Evolutionary conservation across 2,797 vertebrate genomes (phyloP).

Genomic region (Zenarchopterus dispar): DNA sequence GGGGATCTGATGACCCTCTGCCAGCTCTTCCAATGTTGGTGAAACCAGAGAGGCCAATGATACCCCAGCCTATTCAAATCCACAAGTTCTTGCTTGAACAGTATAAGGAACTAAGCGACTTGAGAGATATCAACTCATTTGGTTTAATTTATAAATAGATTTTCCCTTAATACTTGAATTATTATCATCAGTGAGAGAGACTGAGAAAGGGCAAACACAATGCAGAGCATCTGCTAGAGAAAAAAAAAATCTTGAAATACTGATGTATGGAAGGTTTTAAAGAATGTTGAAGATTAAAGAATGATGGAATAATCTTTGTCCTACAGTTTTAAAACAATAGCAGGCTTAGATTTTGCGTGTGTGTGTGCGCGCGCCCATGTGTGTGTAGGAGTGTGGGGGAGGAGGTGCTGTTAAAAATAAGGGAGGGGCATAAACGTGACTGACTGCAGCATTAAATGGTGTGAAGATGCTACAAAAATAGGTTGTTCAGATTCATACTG

Average conservation of each 20-base stretch:
- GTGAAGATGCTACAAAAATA: no score
- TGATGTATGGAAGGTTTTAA: constrained; percentile 34
- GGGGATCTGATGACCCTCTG: constrained; percentile 73
- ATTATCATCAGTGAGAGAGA: constrained; percentile 87
- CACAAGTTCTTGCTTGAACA: constrained; percentile 94
- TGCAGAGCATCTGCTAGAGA: constrained; percentile 39
- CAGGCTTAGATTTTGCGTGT: constrained; percentile 34
- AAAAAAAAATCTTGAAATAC: constrained; percentile 34
- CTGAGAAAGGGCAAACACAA: constrained; percentile 26
- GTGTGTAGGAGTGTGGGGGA: no score
- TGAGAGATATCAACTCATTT: constrained; percentile 99
- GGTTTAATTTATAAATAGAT: constrained; percentile 99
- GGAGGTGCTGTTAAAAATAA: no score
- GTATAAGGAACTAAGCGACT: constrained; percentile 99
- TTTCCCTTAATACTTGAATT: constrained; percentile 99
- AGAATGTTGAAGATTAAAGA: no score
- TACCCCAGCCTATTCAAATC: constrained; percentile 89
- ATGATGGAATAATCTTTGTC: constrained; percentile 9
- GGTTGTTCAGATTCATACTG: no score
- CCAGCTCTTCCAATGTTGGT: not conserved
- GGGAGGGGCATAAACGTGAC: no score
- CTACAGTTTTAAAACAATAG: not conserved
- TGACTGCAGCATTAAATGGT: no score
- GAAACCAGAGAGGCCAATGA: no score
- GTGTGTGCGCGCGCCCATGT: no score